Conservation (phyloP, 2,113 vertebrate genomes). For the Podilymbus podiceps region DNA sequence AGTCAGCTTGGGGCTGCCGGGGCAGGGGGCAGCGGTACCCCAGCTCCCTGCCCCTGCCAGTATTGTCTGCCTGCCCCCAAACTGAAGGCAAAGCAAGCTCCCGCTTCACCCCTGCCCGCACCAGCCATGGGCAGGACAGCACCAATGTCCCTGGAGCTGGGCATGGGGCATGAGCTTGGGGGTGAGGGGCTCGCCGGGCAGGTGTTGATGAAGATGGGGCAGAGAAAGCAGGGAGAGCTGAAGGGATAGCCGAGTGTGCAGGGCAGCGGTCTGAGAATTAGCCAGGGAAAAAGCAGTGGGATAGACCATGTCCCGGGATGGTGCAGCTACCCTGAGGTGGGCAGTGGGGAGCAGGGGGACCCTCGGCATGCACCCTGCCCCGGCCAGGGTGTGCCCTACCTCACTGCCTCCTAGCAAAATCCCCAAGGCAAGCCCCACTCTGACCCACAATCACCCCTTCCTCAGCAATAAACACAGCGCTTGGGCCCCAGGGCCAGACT, state of each 20-base stretch:
- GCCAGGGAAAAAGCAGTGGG: not conserved
- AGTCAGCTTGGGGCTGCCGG: not conserved
- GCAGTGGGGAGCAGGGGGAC: not conserved
- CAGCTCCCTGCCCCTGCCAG: not conserved
- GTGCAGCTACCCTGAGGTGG: not conserved
- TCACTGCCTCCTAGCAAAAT: not conserved
- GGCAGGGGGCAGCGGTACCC: rapidly evolving
- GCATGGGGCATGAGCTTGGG: not conserved
- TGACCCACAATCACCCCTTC: not conserved
- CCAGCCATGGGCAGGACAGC: not conserved
- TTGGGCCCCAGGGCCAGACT: not conserved
- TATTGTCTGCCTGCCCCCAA: not conserved
- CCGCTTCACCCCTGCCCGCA: not conserved
- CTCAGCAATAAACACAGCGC: rapidly evolving
- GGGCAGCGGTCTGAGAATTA: not conserved
- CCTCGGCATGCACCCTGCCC: not conserved
- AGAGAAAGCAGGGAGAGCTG: not conserved
- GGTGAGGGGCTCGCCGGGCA: rapidly evolving
- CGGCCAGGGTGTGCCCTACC: rapidly evolving
- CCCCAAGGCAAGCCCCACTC: not conserved
- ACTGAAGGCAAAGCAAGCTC: not conserved
- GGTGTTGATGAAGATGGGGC: not conserved
- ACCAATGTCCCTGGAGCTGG: not conserved
- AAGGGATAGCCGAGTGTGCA: not conserved
- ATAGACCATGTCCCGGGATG: not conserved